These are phyloP conservation scores for Minunthozetes semirufus DNA, from an alignment of 2,888 invertebrate genomes.

Conservation along the genomic window DNA sequence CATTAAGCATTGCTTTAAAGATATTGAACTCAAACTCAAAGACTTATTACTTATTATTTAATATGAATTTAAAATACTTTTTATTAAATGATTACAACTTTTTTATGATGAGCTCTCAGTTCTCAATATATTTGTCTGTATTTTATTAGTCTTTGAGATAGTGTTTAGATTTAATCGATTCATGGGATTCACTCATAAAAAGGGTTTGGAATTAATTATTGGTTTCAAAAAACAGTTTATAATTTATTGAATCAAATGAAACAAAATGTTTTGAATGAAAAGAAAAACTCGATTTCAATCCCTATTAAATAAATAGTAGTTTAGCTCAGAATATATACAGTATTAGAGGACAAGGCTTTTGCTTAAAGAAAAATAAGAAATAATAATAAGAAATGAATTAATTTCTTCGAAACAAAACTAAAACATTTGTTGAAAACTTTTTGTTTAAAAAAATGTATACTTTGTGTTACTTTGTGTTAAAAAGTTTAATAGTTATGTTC, in stretches of 20 bases:
- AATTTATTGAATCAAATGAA: not conserved
- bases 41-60: not conserved
- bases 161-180: conserved; percentile 1
- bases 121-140: not conserved
- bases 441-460: not conserved
- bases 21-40: not conserved
- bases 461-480: too few species aligned
- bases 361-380: not conserved
- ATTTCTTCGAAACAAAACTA: not conserved
- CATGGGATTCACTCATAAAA: not conserved
- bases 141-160: not conserved
- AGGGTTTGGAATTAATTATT: conserved; percentile 13
- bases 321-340: not conserved
- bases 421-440: not conserved
- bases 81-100: not conserved
- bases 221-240: not conserved
- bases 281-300: not conserved
- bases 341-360: not conserved
- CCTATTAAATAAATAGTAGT: not conserved
- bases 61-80: too few species aligned
- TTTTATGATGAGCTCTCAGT: too few species aligned
- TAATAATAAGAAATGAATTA: not conserved
- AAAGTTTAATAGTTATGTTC: not conserved
- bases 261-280: not conserved
- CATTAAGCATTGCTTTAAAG: not conserved